Evolutionary conservation across 2,113 vertebrate species (phyloP).

Genomic region (Gulo gulo): DNA sequence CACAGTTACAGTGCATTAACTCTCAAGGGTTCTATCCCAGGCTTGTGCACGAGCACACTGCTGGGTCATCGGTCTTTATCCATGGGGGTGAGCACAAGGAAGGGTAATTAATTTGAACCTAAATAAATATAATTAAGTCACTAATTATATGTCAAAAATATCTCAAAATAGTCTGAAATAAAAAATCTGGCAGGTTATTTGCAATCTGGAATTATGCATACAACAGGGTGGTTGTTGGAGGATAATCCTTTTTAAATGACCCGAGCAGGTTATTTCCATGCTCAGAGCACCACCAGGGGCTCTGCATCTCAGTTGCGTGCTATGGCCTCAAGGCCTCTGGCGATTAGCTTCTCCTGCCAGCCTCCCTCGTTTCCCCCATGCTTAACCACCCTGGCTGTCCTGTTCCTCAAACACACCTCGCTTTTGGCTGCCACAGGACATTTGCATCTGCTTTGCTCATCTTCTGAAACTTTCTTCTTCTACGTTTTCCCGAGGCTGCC

Average conservation of each 20-base stretch:
- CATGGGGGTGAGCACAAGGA: not conserved
- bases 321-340: not conserved
- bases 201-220: not conserved
- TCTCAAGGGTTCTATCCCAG: not conserved
- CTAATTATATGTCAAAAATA: not conserved
- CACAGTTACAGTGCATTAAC: fast-evolving
- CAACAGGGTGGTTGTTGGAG: not conserved
- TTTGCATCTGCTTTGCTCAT: not conserved
- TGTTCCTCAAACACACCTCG: not conserved
- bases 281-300: not conserved
- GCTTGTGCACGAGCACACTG: fast-evolving
- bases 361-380: not conserved
- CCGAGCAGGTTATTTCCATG: not conserved
- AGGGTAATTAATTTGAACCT: not conserved
- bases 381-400: not conserved
- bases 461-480: not conserved
- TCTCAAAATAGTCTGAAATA: not conserved
- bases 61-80: not conserved
- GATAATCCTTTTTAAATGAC: not conserved
- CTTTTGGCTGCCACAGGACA: not conserved
- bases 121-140: not conserved
- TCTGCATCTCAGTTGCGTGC: not conserved
- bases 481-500: fast-evolving
- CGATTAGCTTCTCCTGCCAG: not conserved
- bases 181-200: not conserved